Base-by-base conservation (phyloP, 2,888 invertebrate species). In the Leptopilina syphax region DNA sequence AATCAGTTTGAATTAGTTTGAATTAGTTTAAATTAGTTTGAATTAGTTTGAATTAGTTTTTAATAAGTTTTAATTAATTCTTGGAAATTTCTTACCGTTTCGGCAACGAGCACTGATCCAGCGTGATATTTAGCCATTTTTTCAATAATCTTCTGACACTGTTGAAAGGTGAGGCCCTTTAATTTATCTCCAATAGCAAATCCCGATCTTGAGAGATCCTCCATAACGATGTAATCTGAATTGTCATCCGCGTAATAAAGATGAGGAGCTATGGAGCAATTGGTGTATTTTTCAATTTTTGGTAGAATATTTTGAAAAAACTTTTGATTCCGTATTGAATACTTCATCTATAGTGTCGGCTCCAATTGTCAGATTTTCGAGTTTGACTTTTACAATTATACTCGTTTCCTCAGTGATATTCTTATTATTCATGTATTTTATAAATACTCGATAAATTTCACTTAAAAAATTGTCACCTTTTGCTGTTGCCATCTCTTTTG, bases 101-200 rank as follows among this genome's bases (percentile, higher is more conserved):
- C 88, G 13, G 66, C 78, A 41, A 85, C 24, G 7, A 84, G 84
- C 8, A 89, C 84, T 0, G 88, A 86, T 1, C 85, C 87, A 5
- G 88, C 89, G 79, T 88, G 89, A 54, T 86, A 82, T 50, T 79
- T 85, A 8, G 88, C 88, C n/a, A 88, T 34, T 5, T 76, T 81
- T 65, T 85, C 76, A 0, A 89, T 79, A 0, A 83, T 82, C 77
- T 85, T 70, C 0, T 78, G 12, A 7, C 84, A 82, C 9, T 88
- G 85, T 18, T 77, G 76, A 6, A 83, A 66, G 0, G 86, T 66
- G 3, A 88, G 77, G 18, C 88, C 88, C 6, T 54, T 50, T 66
- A 83, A 84, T 41, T 85, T 85, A 83, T 86, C 60, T 78, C 85
- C 86, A 10, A 81, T 83, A 3, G 6, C 4, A 44, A 85, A 89